These are phyloP conservation scores for Chlorocebus sabaeus DNA, from an alignment of 2,113 vertebrate genomes.

Conservation along the genomic window DNA sequence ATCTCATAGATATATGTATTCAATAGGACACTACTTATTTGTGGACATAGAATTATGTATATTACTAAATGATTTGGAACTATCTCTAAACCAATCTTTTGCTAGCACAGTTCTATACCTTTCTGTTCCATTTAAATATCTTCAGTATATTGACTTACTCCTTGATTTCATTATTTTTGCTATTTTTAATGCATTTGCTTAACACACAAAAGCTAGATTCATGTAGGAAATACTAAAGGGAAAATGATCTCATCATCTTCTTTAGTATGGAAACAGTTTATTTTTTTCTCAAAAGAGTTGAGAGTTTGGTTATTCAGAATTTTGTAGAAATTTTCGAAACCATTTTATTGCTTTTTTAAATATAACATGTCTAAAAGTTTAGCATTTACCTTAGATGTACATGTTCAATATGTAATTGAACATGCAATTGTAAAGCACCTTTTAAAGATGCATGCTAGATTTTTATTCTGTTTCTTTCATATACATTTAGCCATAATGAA, in stretches of 20 bases:
- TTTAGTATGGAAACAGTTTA: not conserved
- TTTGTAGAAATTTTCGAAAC: not conserved
- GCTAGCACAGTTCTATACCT: not conserved
- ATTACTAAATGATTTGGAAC: not conserved
- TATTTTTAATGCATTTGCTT: not conserved
- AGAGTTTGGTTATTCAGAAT: not conserved
- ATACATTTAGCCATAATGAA: not conserved
- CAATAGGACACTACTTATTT: not conserved
- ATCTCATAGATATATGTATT: not conserved
- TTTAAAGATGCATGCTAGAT: not conserved
- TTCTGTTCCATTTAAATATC: not conserved
- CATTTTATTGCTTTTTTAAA: not conserved
- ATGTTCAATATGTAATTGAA: not conserved
- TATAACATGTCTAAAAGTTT: not conserved
- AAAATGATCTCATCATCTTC: not conserved
- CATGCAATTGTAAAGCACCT: not conserved
- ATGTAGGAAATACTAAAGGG: not conserved
- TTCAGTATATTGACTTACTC: not conserved
- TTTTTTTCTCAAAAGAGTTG: not conserved
- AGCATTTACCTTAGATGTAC: not conserved
- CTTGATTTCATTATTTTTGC: not conserved
- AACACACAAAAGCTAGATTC: not conserved
- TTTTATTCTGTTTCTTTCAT: not conserved
- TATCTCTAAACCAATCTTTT: not conserved
- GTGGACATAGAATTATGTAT: not conserved